Conservation (phyloP, 2,113 vertebrate genomes). For the Pelusios castaneus region DNA sequence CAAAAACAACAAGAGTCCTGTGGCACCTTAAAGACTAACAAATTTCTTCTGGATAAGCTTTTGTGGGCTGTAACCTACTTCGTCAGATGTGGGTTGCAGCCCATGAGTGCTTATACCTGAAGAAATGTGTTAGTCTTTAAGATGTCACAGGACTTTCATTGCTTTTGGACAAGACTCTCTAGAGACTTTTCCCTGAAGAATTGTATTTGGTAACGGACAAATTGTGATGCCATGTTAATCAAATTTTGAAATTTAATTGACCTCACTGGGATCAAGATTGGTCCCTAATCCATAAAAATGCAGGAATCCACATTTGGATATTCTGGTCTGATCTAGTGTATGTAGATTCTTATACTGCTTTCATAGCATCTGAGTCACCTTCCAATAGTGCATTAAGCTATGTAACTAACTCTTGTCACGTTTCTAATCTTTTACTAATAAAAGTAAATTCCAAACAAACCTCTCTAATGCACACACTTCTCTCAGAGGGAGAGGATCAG, state of each 20-base stretch:
- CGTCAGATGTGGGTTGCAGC: too few relatives aligned
- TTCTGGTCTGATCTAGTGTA: neutral
- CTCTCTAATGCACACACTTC: too few relatives aligned
- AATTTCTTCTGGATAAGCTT: too few relatives aligned
- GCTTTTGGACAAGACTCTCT: neutral
- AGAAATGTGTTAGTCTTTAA: too few relatives aligned
- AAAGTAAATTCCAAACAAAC: too few relatives aligned
- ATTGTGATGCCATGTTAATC: neutral
- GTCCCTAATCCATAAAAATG: neutral
- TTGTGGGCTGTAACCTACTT: too few relatives aligned
- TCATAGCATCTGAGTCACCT: neutral
- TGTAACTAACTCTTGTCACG: neutral
- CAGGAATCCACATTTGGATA: neutral
- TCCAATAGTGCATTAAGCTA: neutral
- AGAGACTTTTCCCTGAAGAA: neutral
- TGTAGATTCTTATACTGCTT: neutral
- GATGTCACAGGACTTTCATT: too few relatives aligned
- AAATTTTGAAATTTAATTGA: neutral
- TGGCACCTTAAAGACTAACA: too few relatives aligned
- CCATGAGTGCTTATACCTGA: too few relatives aligned
- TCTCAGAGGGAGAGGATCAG: too few relatives aligned
- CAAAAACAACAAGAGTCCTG: too few relatives aligned
- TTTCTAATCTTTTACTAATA: too few relatives aligned
- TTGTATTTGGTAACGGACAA: neutral
- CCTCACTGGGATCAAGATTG: neutral